phyloP scores from a whole-genome alignment of 2,797 vertebrate species.

The Chloroceryle amazona region DNA sequence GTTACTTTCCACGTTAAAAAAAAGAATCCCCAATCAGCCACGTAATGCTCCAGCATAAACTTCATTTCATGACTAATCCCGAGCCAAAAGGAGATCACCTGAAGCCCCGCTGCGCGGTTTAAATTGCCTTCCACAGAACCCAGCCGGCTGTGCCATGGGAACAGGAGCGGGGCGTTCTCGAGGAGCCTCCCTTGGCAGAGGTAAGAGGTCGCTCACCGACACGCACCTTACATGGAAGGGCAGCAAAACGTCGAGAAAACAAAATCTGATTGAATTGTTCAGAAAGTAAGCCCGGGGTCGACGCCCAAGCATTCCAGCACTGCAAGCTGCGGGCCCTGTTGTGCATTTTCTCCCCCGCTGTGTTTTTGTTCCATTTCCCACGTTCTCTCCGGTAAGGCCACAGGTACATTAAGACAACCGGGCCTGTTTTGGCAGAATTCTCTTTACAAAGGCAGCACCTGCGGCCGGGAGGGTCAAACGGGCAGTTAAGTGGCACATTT shows the following conservation, averaged over 20 bases:
- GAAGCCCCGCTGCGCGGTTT: neutral
- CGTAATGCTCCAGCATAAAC: neutral
- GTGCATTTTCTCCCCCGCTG: rapidly evolving
- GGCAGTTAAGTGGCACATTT: neutral
- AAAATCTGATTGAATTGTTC: neutral
- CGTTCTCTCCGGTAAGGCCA: neutral
- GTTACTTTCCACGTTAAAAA: rapidly evolving
- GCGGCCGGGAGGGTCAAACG: neutral
- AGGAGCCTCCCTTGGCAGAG: neutral
- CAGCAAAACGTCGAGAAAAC: neutral
- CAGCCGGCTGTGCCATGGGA: neutral
- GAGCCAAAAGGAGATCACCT: slow-evolving; percentile 31
- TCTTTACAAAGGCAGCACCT: neutral
- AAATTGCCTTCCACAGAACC: neutral
- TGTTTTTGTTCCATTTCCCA: neutral
- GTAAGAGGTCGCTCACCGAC: neutral
- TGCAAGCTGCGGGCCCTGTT: neutral
- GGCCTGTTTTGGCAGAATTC: neutral
- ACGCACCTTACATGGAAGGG: neutral
- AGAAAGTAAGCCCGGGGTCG: neutral
- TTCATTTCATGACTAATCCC: neutral
- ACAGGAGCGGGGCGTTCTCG: neutral
- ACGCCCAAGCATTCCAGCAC: neutral
- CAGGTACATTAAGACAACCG: neutral
- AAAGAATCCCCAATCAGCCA: neutral